phyloP scores from a whole-genome alignment of 2,797 vertebrate species.

The Columba guinea region DNA sequence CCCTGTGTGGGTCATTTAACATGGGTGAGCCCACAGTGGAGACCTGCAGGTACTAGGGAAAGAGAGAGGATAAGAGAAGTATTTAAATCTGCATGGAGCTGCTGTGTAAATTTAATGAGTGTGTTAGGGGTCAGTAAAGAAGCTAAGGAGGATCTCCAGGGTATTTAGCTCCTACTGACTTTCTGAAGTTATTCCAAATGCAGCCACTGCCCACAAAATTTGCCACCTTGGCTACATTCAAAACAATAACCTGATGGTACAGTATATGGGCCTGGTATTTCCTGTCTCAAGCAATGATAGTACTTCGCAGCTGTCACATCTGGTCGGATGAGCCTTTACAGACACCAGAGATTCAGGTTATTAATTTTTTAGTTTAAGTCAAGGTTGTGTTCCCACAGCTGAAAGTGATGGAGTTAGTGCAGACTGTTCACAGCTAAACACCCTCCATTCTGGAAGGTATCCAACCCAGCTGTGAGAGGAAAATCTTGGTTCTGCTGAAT shows the following conservation, averaged over 20 bases:
- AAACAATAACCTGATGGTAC: background rate
- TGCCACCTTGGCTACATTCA: background rate
- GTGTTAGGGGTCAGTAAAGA: background rate
- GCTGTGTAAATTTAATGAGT: background rate
- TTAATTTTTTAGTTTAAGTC: background rate
- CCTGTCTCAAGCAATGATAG: background rate
- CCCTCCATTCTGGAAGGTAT: background rate
- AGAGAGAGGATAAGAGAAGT: rapidly evolving
- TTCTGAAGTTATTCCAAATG: background rate
- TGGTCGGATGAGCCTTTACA: background rate
- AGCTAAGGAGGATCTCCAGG: background rate
- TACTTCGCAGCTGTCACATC: background rate
- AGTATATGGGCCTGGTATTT: background rate
- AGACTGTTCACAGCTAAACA: background rate
- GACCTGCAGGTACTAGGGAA: background rate
- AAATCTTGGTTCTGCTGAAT: background rate
- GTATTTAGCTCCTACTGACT: background rate
- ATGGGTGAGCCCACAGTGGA: background rate
- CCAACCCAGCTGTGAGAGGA: background rate
- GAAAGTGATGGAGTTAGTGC: background rate
- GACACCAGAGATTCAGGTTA: background rate
- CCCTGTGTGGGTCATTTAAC: background rate
- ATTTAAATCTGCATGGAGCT: background rate
- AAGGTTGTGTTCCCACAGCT: background rate
- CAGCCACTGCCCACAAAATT: background rate